Evolutionary conservation across 1,140 invertebrate species (phyloP).

Genomic region (Drosophila santomea): DNA sequence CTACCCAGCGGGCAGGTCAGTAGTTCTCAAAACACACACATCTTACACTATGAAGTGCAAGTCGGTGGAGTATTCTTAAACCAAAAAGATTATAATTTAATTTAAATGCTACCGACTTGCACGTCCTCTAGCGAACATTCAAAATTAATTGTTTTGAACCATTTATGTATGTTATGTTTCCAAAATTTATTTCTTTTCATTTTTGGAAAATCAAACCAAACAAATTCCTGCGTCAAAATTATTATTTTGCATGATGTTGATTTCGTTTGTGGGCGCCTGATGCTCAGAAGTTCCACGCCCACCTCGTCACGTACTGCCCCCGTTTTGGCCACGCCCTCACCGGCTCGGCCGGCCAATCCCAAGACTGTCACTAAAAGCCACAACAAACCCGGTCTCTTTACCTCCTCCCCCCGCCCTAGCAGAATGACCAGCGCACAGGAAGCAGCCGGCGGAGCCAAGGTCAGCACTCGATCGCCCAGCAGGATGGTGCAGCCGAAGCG

Average conservation of each 20-base stretch:
- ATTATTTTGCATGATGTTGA: constrained; percentile 62
- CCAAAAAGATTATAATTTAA: not conserved
- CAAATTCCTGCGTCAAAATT: constrained; percentile 23
- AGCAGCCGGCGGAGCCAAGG: constrained; percentile 57
- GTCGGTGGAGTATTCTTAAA: not conserved
- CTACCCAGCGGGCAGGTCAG: constrained; percentile 86
- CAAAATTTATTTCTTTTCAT: constrained; percentile 56
- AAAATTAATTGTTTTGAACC: constrained; percentile 42
- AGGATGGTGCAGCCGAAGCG: constrained; percentile 82
- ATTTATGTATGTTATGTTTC: constrained; percentile 21
- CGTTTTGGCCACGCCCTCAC: constrained; percentile 22
- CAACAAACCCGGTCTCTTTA: constrained; percentile 59
- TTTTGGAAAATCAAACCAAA: constrained; percentile 14
- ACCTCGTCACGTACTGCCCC: constrained; percentile 34
- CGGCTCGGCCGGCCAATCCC: constrained; percentile 39
- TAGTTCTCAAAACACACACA: not conserved
- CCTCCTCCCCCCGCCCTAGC: constrained; percentile 71
- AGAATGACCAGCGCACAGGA: constrained; percentile 72
- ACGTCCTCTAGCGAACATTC: not conserved
- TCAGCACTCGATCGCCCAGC: constrained; percentile 77
- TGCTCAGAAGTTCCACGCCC: constrained; percentile 59
- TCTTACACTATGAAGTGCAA: not conserved
- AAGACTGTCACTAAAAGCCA: constrained; percentile 68
- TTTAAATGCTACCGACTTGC: not conserved
- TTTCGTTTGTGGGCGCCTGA: constrained; percentile 10